A percentile compares a stretch with the other conserved stretches of the same genome.
phyloP scores from a whole-genome alignment of 2,113 vertebrate species.

The Rostratula benghalensis region DNA sequence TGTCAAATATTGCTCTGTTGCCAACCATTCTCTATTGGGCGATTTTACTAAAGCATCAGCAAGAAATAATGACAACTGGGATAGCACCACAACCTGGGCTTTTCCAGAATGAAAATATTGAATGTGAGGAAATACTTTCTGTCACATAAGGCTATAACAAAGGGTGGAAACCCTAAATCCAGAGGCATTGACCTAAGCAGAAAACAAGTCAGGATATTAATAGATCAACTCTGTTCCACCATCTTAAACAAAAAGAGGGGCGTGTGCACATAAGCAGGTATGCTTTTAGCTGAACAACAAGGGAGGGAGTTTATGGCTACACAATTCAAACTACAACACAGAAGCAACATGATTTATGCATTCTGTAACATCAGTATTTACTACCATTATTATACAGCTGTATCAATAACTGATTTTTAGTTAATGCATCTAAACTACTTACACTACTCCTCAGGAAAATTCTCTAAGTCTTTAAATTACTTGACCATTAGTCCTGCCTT shows the following conservation, averaged over 20 bases:
- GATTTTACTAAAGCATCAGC: not conserved
- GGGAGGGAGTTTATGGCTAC: not conserved
- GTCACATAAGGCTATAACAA: not conserved
- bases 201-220: not conserved
- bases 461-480: not conserved
- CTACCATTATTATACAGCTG: not conserved
- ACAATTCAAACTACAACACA: not conserved
- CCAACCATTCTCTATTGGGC: not conserved
- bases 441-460: not conserved
- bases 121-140: not conserved
- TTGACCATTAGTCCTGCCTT: not conserved
- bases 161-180: not conserved
- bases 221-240: not conserved
- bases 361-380: not conserved
- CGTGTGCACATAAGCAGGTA: not conserved
- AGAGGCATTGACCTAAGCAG: not conserved
- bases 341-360: not conserved
- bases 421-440: not conserved
- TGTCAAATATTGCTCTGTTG: not conserved
- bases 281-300: not conserved
- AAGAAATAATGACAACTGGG: not conserved
- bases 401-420: not conserved
- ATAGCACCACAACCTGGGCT: not conserved
- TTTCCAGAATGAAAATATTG: not conserved
- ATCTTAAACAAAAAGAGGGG: not conserved